A percentile compares a stretch with the other conserved stretches of the same genome.
These are phyloP conservation scores for Heliconius hewitsoni DNA, from an alignment of 1,140 invertebrate species.

Conservation along the genomic window DNA sequence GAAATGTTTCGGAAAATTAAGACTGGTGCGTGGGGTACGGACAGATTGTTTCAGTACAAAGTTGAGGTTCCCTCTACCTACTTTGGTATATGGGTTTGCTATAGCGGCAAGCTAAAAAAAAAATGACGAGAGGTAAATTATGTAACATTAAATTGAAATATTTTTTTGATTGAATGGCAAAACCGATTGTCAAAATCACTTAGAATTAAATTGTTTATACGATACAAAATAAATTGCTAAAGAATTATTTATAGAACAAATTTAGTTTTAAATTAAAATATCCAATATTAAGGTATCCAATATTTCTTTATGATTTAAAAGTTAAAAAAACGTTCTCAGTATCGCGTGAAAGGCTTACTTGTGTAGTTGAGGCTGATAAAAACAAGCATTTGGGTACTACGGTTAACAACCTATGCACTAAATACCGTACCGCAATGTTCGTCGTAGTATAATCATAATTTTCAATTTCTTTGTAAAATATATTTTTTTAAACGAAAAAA, in stretches of 20 bases:
- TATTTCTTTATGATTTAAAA: not conserved
- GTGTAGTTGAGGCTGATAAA: slow-evolving; percentile 18
- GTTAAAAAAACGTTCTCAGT: not conserved
- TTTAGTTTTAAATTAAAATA: not conserved
- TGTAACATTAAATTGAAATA: too few relatives aligned
- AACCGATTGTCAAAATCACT: too few relatives aligned
- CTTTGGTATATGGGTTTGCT: too few relatives aligned
- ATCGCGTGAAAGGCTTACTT: not conserved
- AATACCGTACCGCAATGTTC: slow-evolving; percentile 5
- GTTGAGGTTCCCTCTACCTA: too few relatives aligned
- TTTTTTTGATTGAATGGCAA: too few relatives aligned
- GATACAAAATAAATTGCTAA: too few relatives aligned
- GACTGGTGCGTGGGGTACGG: too few relatives aligned
- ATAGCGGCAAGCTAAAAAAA: too few relatives aligned
- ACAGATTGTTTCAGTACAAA: too few relatives aligned
- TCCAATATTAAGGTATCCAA: not conserved
- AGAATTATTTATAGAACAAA: not conserved
- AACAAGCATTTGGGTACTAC: slow-evolving; percentile 23
- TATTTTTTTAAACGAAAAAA: not conserved
- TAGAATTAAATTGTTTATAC: too few relatives aligned
- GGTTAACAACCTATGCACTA: slow-evolving; percentile 30
- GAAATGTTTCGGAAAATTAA: too few relatives aligned
- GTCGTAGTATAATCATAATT: not conserved
- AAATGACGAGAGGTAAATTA: too few relatives aligned
- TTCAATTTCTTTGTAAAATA: not conserved